phyloP scores from a whole-genome alignment of 53 echinoderm and acorn worm genomes.

The Paelopatides confundens region DNA sequence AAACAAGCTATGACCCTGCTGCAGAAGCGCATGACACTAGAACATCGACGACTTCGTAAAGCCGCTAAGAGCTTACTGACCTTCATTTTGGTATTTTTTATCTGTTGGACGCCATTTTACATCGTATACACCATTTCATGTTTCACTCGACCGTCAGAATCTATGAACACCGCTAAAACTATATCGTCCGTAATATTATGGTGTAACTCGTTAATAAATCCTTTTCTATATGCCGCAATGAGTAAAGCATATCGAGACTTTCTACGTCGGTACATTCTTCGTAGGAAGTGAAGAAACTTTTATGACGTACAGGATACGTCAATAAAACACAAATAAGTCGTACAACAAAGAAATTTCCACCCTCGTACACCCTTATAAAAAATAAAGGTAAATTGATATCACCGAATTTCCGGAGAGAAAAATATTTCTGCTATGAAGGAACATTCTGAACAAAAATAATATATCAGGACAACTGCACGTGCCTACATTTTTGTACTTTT shows the following conservation, averaged over 20 bases:
- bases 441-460: too few species aligned
- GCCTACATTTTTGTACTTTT: too few species aligned
- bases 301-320: neutral
- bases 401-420: too few species aligned
- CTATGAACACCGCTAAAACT: neutral
- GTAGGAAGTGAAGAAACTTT: neutral
- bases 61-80: slow-evolving; percentile 1
- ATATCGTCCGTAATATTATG: slow-evolving; percentile 13
- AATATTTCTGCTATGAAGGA: too few species aligned
- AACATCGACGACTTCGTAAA: slow-evolving; percentile 9
- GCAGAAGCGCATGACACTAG: neutral
- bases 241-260: slow-evolving; percentile 34
- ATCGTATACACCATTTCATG: neutral
- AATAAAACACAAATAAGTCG: too few species aligned
- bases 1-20: slow-evolving; percentile 20
- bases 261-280: neutral
- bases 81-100: slow-evolving; percentile 4
- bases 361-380: too few species aligned
- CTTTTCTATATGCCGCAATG: slow-evolving; percentile 45
- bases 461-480: too few species aligned
- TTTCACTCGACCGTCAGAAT: neutral
- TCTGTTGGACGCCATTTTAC: slow-evolving; percentile 56
- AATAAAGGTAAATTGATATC: too few species aligned
- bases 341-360: too few species aligned
- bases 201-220: slow-evolving; percentile 43